Base-by-base conservation (phyloP, 2,888 invertebrate genomes). In the Acanthoscelides obtectus region DNA sequence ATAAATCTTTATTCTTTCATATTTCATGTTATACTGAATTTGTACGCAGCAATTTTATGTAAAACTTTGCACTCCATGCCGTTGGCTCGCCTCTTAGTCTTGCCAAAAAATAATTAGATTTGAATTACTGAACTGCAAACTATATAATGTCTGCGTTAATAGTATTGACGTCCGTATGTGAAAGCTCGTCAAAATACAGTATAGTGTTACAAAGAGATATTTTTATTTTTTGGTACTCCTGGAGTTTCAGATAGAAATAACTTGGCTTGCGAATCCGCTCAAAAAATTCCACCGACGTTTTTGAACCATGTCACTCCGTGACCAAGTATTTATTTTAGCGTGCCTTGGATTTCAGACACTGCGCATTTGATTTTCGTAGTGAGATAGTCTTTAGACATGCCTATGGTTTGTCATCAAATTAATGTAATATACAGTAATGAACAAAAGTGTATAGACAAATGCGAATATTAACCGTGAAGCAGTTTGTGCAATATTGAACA, bases 251-350 rank as follows among this genome's bases (percentile, higher is more conserved):
- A 64, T 25, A 64, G 20, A 69, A 69, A 69, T 69, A 69, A 64
- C 69, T 64, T 69, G 69, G 64, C 69, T 45, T 45, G 45, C 5
- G 45, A 45, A 45, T 45, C 45, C 5, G 45, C 45, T 45, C 69
- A 22, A 69, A 69, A 69, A 69, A 45, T 69, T 64, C 64, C 69
- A 5, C 64, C 64, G 22, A 64, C 69, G 64, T 64, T 69, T 69
- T 69, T 69, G 45, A 17, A 63, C n/a, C 69, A 69, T 69, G 69
- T 69, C 69, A 69, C 20, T 68, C 20, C 17, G 20, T 68, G 45
- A 27, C 69, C 64, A 64, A 64, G 22, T n/a, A 69, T 69, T 64
- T 69, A 64, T 69, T 69, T 68, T 68, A 22, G 22, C n/a, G 64
- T 25, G 19, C 45, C 8, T 45, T 45, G 45, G 17, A 45, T 45